Percentiles rank a stretch among this genome's conserved stretches.
Conservation (phyloP, 2,888 invertebrate species). For the Sipha maydis region DNA sequence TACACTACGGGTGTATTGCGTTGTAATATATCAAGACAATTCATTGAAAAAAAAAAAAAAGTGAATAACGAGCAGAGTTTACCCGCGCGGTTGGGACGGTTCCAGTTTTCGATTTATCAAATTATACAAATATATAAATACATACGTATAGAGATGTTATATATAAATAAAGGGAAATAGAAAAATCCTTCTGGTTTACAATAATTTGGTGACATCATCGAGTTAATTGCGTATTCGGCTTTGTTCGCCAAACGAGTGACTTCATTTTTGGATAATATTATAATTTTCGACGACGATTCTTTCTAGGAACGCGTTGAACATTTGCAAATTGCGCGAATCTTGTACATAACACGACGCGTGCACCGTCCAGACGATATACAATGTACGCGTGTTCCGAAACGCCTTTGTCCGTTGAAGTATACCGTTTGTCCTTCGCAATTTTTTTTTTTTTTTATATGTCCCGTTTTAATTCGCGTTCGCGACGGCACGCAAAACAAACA, state of each 20-base stretch:
- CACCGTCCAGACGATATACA: not conserved
- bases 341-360: not conserved
- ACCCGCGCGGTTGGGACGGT: slow-evolving; percentile 13
- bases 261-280: not conserved
- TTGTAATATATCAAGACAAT: not conserved
- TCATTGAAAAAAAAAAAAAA: not conserved
- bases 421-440: not conserved
- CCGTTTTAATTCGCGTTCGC: too few species aligned
- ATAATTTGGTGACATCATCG: slow-evolving; percentile 37
- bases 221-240: slow-evolving; percentile 12
- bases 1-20: too few species aligned
- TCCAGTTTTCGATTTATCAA: slow-evolving; percentile 42
- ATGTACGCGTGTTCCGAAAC: not conserved
- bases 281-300: not conserved
- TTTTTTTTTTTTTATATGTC: not conserved
- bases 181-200: not conserved
- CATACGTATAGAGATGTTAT: not conserved
- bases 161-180: not conserved
- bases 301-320: not conserved
- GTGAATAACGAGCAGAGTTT: not conserved
- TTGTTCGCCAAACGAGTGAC: not conserved
- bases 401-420: not conserved
- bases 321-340: not conserved
- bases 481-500: too few species aligned
- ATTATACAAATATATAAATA: not conserved